Evolutionary conservation across 2,113 vertebrate species (phyloP), one percentile per base, ranked within the genome.

Genomic region (Miniopterus natalensis): DNA sequence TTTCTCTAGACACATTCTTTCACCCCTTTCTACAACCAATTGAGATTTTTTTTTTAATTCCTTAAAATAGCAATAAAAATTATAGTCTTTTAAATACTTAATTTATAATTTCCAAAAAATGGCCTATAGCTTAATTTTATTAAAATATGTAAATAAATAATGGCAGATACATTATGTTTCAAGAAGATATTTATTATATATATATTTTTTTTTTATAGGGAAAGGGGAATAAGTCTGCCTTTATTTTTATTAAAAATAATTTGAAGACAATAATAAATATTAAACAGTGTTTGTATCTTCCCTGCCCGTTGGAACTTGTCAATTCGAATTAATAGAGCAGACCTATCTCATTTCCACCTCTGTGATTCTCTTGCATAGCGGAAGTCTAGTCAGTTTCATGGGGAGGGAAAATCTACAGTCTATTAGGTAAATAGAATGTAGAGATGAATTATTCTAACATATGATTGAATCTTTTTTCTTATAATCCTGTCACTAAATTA

Each of bases 181-280:
- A 90, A 81, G n/a, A 59, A 89, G 80, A 61, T 65, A 14, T 6
- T 55, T 75, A 61, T 66, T 59, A 31, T 7, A 18, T 71, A 23
- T 17, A 31, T n/a, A 17, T 78, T 87, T 71, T 93, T 61, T 10
- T 89, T 25, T 77, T 79, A 5, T 9, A 59, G 36, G 8, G 73
- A 59, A 90, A 80, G 88, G 27, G 40, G 11, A 84, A 91, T 84
- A 84, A 42, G 74, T 53, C 14, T 81, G 25, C 29, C n/a, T 78
- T 59, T 92, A 79, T 63, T 91, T 86, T 96, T 89, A 70, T 74
- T 85, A n/a, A 90, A 84, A 81, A 63, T 94, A 61, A 80, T 81
- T 66, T 74, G 2, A 55, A 68, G 27, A 88, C 23, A 78, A 73
- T 81, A 36, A 31, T 61, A 81, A 74, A 7, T 25, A 70, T 14